Evolutionary conservation across 1,140 invertebrate genomes (phyloP).

Genomic region (Delia radicum): DNA sequence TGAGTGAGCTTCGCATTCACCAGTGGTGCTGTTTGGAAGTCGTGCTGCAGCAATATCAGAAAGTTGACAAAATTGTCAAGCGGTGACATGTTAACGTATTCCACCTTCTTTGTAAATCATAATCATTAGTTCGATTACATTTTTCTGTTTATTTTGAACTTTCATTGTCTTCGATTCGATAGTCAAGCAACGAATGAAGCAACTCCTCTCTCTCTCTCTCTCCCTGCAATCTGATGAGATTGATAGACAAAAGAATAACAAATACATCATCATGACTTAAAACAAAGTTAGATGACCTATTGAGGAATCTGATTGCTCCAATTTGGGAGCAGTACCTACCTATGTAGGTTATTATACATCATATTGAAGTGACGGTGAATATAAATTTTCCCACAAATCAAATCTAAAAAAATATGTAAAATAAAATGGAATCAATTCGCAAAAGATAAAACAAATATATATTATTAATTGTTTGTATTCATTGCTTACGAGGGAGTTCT

Average conservation of each 20-base stretch:
- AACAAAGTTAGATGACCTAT: conserved; percentile 8
- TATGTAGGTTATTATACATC: too few relatives aligned
- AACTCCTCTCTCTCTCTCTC: background rate
- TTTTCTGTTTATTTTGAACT: conserved; percentile 2
- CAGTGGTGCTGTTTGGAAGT: background rate
- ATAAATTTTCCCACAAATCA: conserved; percentile 9
- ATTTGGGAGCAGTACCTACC: conserved; percentile 17
- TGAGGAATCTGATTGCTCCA: conserved; percentile 12
- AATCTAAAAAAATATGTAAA: too few relatives aligned
- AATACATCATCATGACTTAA: background rate
- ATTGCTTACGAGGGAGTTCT: too few relatives aligned
- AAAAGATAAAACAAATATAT: too few relatives aligned
- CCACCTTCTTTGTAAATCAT: conserved; percentile 27
- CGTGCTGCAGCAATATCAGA: conserved; percentile 10
- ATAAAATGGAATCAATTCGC: too few relatives aligned
- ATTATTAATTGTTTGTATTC: too few relatives aligned
- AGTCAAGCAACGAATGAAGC: too few relatives aligned
- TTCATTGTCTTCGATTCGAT: conserved; percentile 3
- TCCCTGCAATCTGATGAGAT: background rate
- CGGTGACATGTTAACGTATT: conserved; percentile 26
- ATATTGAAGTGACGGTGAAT: background rate
- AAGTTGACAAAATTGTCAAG: conserved; percentile 22
- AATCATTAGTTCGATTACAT: conserved; percentile 25
- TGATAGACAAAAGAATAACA: background rate
- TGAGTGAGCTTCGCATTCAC: background rate